phyloP scores from a whole-genome alignment of 2,888 invertebrate genomes.

The Lasioglossum zephyrum region DNA sequence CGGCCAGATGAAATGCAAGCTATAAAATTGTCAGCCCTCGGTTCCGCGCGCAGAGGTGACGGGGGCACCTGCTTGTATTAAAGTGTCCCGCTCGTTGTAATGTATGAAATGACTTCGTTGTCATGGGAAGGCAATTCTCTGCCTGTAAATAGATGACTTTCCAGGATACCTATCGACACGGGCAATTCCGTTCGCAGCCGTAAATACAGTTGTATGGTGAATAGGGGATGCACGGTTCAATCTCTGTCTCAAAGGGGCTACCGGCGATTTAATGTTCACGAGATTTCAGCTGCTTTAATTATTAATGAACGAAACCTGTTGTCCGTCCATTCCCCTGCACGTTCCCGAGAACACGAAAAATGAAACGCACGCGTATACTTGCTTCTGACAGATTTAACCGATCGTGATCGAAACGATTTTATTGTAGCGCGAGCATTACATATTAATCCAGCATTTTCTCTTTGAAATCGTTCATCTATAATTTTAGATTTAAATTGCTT shows the following conservation, averaged over 20 bases:
- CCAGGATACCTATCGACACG: conserved; percentile 5
- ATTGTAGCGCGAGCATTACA: not conserved
- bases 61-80: conserved; percentile 29
- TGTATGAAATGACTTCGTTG: conserved; percentile 41
- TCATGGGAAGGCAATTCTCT: conserved; percentile 37
- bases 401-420: not conserved
- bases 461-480: not conserved
- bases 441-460: not conserved
- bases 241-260: not conserved
- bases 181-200: conserved; percentile 11
- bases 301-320: not conserved
- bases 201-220: conserved; percentile 19
- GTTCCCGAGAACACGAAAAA: not conserved
- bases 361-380: not conserved
- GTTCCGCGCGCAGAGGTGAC: conserved; percentile 36
- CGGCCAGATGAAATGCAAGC: conserved; percentile 49
- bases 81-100: conserved; percentile 43
- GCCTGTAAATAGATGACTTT: conserved; percentile 33
- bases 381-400: not conserved
- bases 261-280: not conserved
- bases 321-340: not conserved
- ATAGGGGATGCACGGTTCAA: not conserved
- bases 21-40: conserved; percentile 57
- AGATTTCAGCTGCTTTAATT: conserved; percentile 11
- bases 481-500: not conserved